These are phyloP conservation scores for Eulemur rufifrons DNA, from an alignment of 2,113 vertebrate genomes.

Conservation along the genomic window DNA sequence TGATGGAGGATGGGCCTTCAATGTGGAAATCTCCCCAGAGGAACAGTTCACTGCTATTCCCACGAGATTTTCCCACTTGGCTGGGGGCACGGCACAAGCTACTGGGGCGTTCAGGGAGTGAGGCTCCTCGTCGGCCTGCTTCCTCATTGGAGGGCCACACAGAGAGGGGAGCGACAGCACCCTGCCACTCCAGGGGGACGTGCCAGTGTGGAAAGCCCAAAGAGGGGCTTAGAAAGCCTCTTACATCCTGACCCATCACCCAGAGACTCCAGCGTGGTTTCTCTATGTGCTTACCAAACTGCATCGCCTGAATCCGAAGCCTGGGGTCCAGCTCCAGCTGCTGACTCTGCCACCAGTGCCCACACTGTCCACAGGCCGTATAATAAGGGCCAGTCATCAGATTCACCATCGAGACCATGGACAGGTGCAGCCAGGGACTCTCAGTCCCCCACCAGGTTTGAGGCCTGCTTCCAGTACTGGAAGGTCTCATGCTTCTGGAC, in stretches of 20 bases:
- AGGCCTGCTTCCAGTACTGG: background rate
- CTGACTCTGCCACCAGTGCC: background rate
- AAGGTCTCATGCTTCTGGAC: background rate
- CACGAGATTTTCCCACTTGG: background rate
- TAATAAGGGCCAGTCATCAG: background rate
- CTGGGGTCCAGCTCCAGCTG: background rate
- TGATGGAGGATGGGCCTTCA: background rate
- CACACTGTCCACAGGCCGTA: no score
- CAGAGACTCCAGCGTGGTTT: background rate
- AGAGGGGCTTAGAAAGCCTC: background rate
- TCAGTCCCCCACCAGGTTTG: background rate
- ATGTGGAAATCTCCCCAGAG: background rate
- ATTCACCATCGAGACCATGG: background rate
- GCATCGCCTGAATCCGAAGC: background rate
- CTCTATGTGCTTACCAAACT: background rate
- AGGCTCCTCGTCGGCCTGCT: background rate
- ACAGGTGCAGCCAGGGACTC: background rate
- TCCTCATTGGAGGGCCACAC: background rate
- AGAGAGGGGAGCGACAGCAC: background rate
- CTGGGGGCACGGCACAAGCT: background rate
- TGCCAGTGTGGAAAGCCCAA: background rate
- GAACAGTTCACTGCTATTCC: background rate
- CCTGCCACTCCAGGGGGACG: background rate
- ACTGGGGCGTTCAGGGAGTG: fast-evolving
- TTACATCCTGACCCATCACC: background rate